These are phyloP conservation scores for Orius laevigatus DNA, from an alignment of 1,140 invertebrate genomes.

Conservation along the genomic window DNA sequence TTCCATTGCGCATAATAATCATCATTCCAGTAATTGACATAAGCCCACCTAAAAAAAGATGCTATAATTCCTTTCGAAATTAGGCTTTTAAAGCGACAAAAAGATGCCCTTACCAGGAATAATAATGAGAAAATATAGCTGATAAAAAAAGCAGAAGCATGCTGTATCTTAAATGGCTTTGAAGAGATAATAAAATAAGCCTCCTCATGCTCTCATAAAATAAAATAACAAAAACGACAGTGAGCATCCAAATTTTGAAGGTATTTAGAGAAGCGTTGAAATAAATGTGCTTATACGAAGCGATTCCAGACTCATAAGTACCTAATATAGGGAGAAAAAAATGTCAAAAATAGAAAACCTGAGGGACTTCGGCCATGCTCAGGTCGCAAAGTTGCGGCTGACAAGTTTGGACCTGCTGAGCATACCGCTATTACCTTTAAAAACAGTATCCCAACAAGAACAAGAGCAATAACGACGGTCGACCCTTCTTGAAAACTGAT, in stretches of 20 bases:
- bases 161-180: conserved; percentile 38
- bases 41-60: conserved; percentile 45
- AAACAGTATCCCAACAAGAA: conserved; percentile 22
- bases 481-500: conserved; percentile 14
- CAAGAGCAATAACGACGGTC: conserved; percentile 19
- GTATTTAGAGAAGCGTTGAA: conserved; percentile 62
- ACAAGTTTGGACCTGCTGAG: too few species aligned
- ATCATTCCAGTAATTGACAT: conserved; percentile 72
- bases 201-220: conserved; percentile 56
- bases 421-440: too few species aligned
- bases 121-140: conserved; percentile 65
- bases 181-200: conserved; percentile 37
- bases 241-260: conserved; percentile 58
- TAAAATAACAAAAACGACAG: conserved; percentile 44
- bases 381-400: too few species aligned
- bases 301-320: conserved; percentile 55
- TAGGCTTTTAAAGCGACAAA: background rate
- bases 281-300: conserved; percentile 66
- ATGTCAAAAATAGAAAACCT: too few species aligned
- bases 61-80: background rate
- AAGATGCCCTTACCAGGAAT: conserved; percentile 37
- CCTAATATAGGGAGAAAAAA: conserved; percentile 34
- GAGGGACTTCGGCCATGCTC: too few species aligned
- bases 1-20: conserved; percentile 62
- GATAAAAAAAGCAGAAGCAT: conserved; percentile 54